A percentile compares a stretch with the other conserved stretches of the same genome.
Conservation (phyloP, 1,140 invertebrate genomes). For the Manduca sexta region DNA sequence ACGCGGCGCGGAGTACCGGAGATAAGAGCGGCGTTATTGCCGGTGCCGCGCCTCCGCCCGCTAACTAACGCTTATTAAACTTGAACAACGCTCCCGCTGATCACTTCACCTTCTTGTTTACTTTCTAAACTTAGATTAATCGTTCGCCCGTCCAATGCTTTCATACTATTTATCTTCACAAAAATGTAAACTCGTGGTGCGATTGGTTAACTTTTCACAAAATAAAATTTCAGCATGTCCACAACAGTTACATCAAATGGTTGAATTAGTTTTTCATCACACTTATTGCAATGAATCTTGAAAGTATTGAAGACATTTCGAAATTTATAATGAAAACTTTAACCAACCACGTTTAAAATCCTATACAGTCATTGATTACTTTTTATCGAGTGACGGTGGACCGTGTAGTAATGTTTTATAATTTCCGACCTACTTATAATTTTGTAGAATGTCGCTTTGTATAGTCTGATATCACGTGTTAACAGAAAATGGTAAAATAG, state of each 20-base stretch:
- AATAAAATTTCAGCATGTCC: too few relatives aligned
- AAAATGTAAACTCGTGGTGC: constrained; percentile 17
- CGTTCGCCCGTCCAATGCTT: constrained; percentile 38
- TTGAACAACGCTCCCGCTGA: constrained; percentile 66
- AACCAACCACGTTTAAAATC: too few relatives aligned
- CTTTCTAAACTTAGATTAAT: constrained; percentile 71
- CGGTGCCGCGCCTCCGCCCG: constrained; percentile 44
- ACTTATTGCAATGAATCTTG: too few relatives aligned
- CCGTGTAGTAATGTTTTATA: background rate
- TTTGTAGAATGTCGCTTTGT: background rate
- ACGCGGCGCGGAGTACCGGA: constrained; percentile 41
- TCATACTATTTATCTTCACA: constrained; percentile 46
- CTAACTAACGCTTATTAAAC: constrained; percentile 72
- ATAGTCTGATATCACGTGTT: constrained; percentile 2
- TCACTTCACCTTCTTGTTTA: constrained; percentile 69
- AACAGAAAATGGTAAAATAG: constrained; percentile 12
- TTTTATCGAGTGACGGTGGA: background rate
- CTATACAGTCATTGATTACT: too few relatives aligned
- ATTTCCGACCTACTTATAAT: background rate
- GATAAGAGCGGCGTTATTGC: constrained; percentile 64
- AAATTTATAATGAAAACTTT: too few relatives aligned
- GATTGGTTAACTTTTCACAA: too few relatives aligned
- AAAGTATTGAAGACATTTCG: too few relatives aligned
- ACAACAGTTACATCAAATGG: too few relatives aligned
- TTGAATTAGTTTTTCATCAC: too few relatives aligned